phyloP scores from a whole-genome alignment of 2,113 vertebrate genomes.

The Eretmochelys imbricata region DNA sequence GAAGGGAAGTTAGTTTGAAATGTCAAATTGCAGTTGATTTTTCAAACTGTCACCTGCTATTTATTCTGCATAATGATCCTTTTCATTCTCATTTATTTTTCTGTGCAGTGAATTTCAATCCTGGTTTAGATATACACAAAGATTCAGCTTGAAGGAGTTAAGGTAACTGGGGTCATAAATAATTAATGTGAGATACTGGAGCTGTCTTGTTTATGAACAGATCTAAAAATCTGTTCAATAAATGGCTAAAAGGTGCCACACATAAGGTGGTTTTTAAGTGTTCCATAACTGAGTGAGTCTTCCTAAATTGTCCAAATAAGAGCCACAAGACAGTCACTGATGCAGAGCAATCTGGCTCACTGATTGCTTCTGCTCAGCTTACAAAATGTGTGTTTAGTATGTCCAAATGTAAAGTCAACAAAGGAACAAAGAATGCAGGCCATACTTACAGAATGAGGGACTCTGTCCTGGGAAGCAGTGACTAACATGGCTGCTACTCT shows the following conservation, averaged over 20 bases:
- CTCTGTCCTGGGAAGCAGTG: background rate
- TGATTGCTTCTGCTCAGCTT: too few relatives aligned
- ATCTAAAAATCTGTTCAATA: background rate
- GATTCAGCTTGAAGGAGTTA: background rate
- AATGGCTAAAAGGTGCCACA: background rate
- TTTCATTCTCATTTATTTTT: background rate
- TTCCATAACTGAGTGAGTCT: background rate
- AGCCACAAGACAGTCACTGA: background rate
- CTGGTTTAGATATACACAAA: background rate
- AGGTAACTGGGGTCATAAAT: conserved; percentile 12
- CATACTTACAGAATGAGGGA: background rate
- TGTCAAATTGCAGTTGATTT: conserved; percentile 50
- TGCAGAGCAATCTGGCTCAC: background rate
- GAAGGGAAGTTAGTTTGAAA: conserved; percentile 60
- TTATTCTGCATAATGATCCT: conserved; percentile 57
- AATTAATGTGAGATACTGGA: background rate
- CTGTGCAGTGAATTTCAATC: conserved; percentile 21
- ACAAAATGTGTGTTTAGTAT: background rate
- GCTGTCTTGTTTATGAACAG: background rate
- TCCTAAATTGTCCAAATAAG: background rate
- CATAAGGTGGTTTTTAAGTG: background rate
- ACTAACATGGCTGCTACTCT: too few relatives aligned
- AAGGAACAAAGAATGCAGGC: background rate
- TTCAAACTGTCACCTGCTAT: conserved; percentile 47
- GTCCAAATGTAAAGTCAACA: background rate